Evolutionary conservation across 1,140 invertebrate genomes (phyloP).

Genomic region (Tenebrio molitor): DNA sequence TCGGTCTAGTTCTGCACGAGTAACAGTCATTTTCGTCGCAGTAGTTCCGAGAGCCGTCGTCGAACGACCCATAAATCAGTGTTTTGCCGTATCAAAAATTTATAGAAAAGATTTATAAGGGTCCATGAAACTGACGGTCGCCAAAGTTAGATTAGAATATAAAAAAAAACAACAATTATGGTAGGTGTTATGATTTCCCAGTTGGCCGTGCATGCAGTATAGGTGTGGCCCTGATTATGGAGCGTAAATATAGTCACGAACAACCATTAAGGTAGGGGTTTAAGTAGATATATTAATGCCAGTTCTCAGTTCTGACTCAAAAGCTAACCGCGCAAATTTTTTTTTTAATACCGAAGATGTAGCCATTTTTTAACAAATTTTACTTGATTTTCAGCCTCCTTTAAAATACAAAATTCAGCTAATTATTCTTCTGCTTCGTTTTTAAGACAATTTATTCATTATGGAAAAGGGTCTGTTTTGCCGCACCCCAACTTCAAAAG

Average conservation of each 20-base stretch:
- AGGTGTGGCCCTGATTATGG: slow-evolving; percentile 44
- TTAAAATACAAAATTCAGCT: no score
- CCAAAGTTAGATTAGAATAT: slow-evolving; percentile 53
- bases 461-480: no score
- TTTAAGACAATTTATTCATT: no score
- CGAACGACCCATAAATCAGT: slow-evolving; percentile 45
- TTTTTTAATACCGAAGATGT: no score
- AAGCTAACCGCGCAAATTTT: no score
- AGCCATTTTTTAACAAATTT: no score
- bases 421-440: no score
- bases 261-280: slow-evolving; percentile 44
- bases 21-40: slow-evolving; percentile 34
- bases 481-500: no score
- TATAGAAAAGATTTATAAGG: slow-evolving; percentile 47
- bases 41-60: slow-evolving; percentile 32
- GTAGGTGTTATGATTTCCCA: slow-evolving; percentile 54
- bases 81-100: slow-evolving; percentile 46
- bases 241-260: slow-evolving; percentile 44
- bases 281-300: no score
- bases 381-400: no score
- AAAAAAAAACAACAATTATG: slow-evolving; percentile 54
- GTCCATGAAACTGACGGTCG: slow-evolving; percentile 44
- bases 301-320: no score
- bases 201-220: slow-evolving; percentile 47
- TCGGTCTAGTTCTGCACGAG: slow-evolving; percentile 29